phyloP scores from a whole-genome alignment of 1,140 invertebrate species.

The Macrobrachium rosenbergii region DNA sequence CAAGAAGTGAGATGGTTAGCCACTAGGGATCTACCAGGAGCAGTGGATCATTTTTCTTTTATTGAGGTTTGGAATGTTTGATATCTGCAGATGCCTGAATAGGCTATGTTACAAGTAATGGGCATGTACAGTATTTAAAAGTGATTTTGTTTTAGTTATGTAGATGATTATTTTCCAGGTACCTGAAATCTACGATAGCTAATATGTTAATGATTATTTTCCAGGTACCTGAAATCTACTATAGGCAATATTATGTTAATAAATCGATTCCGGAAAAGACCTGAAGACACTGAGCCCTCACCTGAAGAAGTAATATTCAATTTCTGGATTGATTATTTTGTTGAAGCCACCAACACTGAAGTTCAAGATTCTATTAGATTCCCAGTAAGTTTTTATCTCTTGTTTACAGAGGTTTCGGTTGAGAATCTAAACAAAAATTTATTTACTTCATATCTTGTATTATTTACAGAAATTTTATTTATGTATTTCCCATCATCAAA shows the following conservation, averaged over 20 bases:
- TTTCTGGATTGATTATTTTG: conserved; percentile 99
- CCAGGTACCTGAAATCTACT: conserved; percentile 95
- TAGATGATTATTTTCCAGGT: conserved; percentile 73
- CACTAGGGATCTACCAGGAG: too few relatives aligned
- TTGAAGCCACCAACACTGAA: conserved; percentile 85
- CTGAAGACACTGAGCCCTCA: conserved; percentile 73
- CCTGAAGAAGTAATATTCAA: conserved; percentile 91
- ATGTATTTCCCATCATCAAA: too few relatives aligned
- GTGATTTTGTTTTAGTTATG: not conserved
- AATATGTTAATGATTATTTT: conserved; percentile 84
- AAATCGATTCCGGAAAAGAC: conserved; percentile 87
- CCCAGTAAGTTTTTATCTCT: conserved; percentile 79
- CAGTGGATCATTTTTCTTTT: too few relatives aligned
- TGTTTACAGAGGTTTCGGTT: conserved; percentile 16
- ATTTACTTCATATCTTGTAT: too few relatives aligned
- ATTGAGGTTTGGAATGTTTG: too few relatives aligned
- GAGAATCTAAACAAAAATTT: not conserved
- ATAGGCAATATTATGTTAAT: conserved; percentile 98
- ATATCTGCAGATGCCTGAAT: too few relatives aligned
- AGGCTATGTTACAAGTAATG: too few relatives aligned
- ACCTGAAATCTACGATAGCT: conserved; percentile 97
- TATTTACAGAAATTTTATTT: too few relatives aligned
- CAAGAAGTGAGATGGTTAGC: too few relatives aligned
- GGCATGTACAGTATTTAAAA: too few relatives aligned
- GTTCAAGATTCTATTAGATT: conserved; percentile 86